Evolutionary conservation across 92 coral and sea anemone species (phyloP).

Genomic region (Palythoa grandiflora): DNA sequence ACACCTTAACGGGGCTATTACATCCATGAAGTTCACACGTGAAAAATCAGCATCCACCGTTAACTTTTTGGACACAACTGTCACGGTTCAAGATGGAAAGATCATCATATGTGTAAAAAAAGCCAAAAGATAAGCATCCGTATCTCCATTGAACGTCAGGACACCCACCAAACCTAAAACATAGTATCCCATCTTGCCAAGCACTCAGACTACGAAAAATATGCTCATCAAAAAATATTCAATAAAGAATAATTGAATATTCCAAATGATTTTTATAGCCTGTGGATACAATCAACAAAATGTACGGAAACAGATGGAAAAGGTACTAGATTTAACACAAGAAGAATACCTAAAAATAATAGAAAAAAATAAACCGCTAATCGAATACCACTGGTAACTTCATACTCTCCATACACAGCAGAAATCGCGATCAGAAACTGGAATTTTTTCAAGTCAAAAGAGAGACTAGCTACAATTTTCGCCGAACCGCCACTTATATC

Average conservation of each 20-base stretch:
- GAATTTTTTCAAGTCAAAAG: too few species aligned
- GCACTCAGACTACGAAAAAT: not conserved
- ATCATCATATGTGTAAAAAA: slow-evolving; percentile 35
- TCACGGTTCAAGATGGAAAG: not conserved
- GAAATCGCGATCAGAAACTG: slow-evolving; percentile 23
- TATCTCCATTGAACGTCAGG: slow-evolving; percentile 55
- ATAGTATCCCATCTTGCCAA: slow-evolving; percentile 39
- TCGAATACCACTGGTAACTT: slow-evolving; percentile 52
- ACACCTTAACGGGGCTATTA: slow-evolving; percentile 30
- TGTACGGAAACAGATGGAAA: too few species aligned
- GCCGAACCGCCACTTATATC: too few species aligned
- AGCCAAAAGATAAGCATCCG: slow-evolving; percentile 50
- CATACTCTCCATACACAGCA: slow-evolving; percentile 50
- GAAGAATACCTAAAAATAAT: slow-evolving; percentile 43
- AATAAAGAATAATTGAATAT: slow-evolving; percentile 48
- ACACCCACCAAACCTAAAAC: slow-evolving; percentile 37
- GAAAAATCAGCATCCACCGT: not conserved
- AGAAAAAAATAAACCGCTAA: slow-evolving; percentile 32
- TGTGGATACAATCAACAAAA: slow-evolving; percentile 15
- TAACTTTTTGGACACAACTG: too few species aligned
- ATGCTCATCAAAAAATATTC: too few species aligned
- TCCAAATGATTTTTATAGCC: slow-evolving; percentile 43
- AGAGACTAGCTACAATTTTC: too few species aligned
- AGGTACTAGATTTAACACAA: not conserved
- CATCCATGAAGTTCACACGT: slow-evolving; percentile 43